phyloP scores from a whole-genome alignment of 2,113 vertebrate species.

The Chunga burmeisteri region DNA sequence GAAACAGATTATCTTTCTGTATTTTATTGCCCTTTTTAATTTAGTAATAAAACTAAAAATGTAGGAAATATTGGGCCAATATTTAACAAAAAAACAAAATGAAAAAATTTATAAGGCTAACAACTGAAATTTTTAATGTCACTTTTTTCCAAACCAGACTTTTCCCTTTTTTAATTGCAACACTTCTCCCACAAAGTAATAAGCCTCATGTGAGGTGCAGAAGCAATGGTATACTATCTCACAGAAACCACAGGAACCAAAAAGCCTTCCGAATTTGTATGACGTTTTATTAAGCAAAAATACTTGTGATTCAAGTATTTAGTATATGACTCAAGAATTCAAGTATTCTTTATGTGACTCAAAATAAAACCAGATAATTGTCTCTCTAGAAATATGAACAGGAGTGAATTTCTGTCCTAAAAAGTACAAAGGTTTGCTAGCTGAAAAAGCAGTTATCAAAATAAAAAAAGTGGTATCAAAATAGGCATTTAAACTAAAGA shows the following conservation, averaged over 20 bases:
- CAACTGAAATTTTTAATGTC: not conserved
- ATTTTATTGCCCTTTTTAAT: not conserved
- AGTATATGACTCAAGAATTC: not conserved
- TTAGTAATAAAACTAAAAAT: not conserved
- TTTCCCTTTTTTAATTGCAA: not conserved
- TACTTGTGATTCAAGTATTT: not conserved
- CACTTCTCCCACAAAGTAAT: not conserved
- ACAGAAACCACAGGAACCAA: not conserved
- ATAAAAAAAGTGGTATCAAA: not conserved
- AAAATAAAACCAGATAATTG: not conserved
- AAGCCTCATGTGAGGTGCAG: not conserved
- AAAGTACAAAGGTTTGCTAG: not conserved
- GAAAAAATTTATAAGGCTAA: not conserved
- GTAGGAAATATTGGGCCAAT: not conserved
- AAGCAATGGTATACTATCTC: not conserved
- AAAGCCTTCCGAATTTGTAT: not conserved
- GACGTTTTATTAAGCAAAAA: not conserved
- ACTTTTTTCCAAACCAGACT: not conserved
- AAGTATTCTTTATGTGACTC: not conserved
- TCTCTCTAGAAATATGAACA: not conserved
- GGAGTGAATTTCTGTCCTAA: not conserved
- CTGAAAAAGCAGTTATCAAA: not conserved
- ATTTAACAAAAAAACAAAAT: not conserved
- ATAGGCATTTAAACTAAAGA: not conserved
- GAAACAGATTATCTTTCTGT: not conserved